phyloP scores from a whole-genome alignment of 2,888 invertebrate species.

The Agrenia bidenticulata region DNA sequence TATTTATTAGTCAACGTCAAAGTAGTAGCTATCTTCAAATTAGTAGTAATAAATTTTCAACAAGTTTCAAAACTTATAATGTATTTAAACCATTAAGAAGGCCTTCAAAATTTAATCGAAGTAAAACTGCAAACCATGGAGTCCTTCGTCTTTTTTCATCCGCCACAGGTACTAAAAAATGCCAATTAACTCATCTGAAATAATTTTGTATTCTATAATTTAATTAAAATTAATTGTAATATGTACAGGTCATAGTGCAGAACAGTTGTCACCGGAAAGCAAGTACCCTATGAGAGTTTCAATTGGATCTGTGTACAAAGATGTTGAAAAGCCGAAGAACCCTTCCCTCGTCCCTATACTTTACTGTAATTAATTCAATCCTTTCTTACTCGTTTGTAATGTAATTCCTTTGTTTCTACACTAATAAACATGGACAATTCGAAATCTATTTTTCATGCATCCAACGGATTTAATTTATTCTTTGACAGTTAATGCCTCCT shows the following conservation, averaged over 20 bases:
- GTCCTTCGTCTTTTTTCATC: not conserved
- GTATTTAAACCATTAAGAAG: no score
- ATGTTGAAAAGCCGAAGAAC: conserved; percentile 35
- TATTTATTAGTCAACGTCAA: no score
- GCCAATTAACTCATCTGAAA: not conserved
- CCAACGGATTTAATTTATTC: not conserved
- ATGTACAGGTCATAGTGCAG: not conserved
- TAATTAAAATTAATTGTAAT: not conserved
- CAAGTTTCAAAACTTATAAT: no score
- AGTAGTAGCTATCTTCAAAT: no score
- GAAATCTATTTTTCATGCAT: no score
- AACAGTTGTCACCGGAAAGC: no score
- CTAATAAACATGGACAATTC: not conserved
- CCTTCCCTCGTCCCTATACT: conserved; percentile 36
- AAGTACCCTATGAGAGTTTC: conserved; percentile 33
- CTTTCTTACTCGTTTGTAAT: not conserved
- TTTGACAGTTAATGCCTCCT: not conserved
- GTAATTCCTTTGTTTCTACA: not conserved
- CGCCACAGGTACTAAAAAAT: not conserved
- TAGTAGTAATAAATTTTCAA: no score
- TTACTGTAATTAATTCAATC: conserved; percentile 39
- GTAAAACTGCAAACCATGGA: no score
- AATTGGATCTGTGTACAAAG: conserved; percentile 41
- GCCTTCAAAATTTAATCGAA: no score
- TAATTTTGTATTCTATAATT: no score